These are phyloP conservation scores for Dastarcus helophoroides DNA, from an alignment of 2,888 invertebrate species.

Conservation along the genomic window DNA sequence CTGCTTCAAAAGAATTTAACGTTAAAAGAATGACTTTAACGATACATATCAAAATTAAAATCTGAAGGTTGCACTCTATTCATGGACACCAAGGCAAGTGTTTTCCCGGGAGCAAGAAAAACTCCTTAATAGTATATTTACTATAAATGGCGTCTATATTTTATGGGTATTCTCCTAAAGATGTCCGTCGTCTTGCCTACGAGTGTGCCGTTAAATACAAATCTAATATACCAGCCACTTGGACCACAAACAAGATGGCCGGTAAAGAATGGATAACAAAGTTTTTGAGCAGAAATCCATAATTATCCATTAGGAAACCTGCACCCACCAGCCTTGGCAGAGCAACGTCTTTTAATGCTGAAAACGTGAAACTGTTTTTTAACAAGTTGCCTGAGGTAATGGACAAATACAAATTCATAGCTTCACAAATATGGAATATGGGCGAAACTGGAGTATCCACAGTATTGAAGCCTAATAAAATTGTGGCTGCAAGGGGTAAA, in stretches of 20 bases:
- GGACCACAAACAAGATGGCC: conserved; percentile 10
- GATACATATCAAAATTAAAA: no score
- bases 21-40: no score
- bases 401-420: conserved; percentile 6
- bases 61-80: no score
- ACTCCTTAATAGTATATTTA: no score
- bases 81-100: no score
- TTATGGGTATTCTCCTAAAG: conserved; percentile 9
- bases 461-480: no score
- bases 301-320: conserved; percentile 5
- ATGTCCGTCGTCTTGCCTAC: conserved; percentile 9
- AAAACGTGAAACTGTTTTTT: conserved; percentile 10
- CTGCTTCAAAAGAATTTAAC: no score
- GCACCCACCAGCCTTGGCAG: conserved; percentile 13
- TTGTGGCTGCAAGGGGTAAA: no score
- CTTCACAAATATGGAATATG: conserved; percentile 8
- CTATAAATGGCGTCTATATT: conserved; percentile 4
- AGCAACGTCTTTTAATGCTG: conserved; percentile 12
- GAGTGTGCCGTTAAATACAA: conserved; percentile 5
- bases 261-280: conserved; percentile 12
- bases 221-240: conserved; percentile 9
- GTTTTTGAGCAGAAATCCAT: conserved; percentile 10
- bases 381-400: conserved; percentile 7
- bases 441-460: no score
- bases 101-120: no score